phyloP scores from a whole-genome alignment of 2,113 vertebrate genomes.

The Macquaria ambigua region DNA sequence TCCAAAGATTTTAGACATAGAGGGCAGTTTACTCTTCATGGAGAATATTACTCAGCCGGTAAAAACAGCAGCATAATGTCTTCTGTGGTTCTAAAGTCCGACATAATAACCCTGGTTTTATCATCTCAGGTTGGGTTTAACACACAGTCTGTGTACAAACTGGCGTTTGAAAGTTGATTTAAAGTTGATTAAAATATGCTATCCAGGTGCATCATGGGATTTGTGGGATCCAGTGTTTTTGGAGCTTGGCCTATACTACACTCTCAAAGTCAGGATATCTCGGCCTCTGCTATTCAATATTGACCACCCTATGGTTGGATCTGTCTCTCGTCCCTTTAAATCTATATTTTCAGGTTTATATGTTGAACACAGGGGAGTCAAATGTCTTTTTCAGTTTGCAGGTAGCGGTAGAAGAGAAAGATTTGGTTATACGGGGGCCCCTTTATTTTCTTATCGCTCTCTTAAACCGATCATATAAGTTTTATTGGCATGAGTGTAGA shows the following conservation, averaged over 20 bases:
- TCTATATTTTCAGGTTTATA: not conserved
- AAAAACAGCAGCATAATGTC: not conserved
- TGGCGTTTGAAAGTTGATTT: not conserved
- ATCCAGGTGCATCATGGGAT: not conserved
- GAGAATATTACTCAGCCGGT: not conserved
- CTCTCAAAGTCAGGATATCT: not conserved
- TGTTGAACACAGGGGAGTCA: not conserved
- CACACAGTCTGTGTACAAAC: not conserved
- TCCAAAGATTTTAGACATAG: not conserved
- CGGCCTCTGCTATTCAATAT: not conserved
- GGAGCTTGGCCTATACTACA: not conserved
- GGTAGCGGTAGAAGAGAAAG: not conserved
- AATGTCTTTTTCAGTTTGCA: not conserved
- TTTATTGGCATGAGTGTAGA: not conserved
- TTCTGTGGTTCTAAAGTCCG: not conserved
- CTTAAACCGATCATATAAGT: not conserved
- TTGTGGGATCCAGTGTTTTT: not conserved
- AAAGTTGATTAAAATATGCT: not conserved
- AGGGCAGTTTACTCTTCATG: not conserved
- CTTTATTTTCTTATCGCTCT: not conserved
- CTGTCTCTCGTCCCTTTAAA: not conserved
- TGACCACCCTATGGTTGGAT: not conserved
- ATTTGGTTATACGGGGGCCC: not conserved
- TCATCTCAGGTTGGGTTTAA: not conserved
- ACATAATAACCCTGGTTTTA: not conserved